Base-by-base conservation (phyloP, 2,797 vertebrate genomes). In the Tachyglossus aculeatus region DNA sequence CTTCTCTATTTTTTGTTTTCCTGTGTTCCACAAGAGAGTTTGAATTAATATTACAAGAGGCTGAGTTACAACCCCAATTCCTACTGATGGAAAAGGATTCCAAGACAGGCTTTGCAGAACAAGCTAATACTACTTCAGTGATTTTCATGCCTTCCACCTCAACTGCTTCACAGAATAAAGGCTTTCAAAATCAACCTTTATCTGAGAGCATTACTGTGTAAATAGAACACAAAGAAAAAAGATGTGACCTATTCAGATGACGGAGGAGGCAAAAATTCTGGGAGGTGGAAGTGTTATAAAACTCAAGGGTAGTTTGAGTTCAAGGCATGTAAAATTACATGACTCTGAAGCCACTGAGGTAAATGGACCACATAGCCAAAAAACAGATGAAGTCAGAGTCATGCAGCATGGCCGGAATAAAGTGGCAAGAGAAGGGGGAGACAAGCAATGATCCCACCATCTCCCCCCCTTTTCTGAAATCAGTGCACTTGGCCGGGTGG, bases 211-310 rank as follows among this genome's bases (percentile, higher is more conserved):
- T 69, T 3, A 73, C 22, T 2, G 41, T 34, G 44, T 34, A 77
- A 48, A 48, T 43, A 29, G 7, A 74, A 61, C 7, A 61, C 44
- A n/a, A 67, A 54, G 34, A 21, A 69, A 18, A 57, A 43, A 40
- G 24, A 64, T 18, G 31, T 33, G 27, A 60, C 58, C 43, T 65
- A 45, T 62, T 68, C 22, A 67, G 18, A 67, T 45, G 19, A 71
- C 44, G 75, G 71, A n/a, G n/a, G n/a, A n/a, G n/a, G n/a, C 41
- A 25, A 78, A 66, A 67, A 77, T 18, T 45, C 24, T 61, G 21
- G 25, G 12, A 57, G 52, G 59, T 22, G 71, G 63, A 73, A 64
- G 57, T 21, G 65, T 64, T 21, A 54, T 7, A 59, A 67, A 73
- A 61, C 15, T 33, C 34, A 59, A 15, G 31, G 6, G 13, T 38